Base-by-base conservation (phyloP, 2,113 vertebrate genomes). In the Tupaia chinensis region DNA sequence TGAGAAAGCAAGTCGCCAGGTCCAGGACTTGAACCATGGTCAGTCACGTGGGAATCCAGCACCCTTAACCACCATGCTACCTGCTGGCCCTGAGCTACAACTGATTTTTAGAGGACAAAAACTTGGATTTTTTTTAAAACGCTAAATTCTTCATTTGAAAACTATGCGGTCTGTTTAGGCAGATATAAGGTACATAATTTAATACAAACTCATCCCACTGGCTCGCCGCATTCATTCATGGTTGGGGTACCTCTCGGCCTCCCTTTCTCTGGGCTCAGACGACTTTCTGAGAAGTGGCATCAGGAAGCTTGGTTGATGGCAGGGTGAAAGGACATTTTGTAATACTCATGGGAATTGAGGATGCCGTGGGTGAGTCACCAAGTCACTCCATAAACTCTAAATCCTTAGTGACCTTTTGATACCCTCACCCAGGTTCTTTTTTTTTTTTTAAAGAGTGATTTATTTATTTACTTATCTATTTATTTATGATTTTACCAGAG, bases 131-230 rank as follows among this genome's bases (percentile, higher is more conserved):
- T 73, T 85, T 74, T 90, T 53, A 4, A 44, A 13, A 44, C 73
- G 12, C 44, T 74, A 16, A 92, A 32, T 96, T 78, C 34, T 78
- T 96, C 69, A 66, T 91, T 60, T 87, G 56, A 89, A 95, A 88
- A 25, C 25, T 58, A 13, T 85, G 13, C 14, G 16, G 20, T 84
- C 20, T 15, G 85, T 95, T 89, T 60, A n/a, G n/a, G 54, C 17
- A 82, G 61, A 61, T 91, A 54, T 12, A 70, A 68, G 1, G 4
- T 16, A 11, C 10, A 1, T 79, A 19, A 65, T 61, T 53, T 66
- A 72, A 2, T 53, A 14, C 17, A 69, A n/a, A 61, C 70, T 78
- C 27, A 7, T 61, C 15, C 23, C 12, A 14, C 5, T 76, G 78
- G 25, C 27, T 70, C n/a, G 84, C 32, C 34, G n/a, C 17, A 7